Evolutionary conservation across 2,113 vertebrate species (phyloP).

Genomic region (Lepus americanus): DNA sequence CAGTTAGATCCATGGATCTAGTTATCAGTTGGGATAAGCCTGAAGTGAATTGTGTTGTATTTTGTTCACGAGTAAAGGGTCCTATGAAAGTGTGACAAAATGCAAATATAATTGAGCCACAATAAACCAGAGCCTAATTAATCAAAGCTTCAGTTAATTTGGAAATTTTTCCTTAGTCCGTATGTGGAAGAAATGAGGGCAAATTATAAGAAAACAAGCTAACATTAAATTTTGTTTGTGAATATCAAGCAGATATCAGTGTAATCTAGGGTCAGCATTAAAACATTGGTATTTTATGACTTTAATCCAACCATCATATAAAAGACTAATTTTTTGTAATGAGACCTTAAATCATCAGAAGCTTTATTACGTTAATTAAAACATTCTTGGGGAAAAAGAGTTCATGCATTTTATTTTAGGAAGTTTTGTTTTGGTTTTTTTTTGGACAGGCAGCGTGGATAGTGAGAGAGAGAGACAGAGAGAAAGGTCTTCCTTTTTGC

Average conservation of each 20-base stretch:
- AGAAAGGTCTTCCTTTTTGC: background rate
- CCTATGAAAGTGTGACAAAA: background rate
- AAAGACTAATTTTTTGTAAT: constrained; percentile 22
- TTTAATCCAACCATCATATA: background rate
- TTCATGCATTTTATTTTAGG: constrained; percentile 35
- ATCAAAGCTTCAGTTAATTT: background rate
- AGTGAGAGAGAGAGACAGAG: background rate
- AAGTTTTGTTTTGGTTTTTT: no score
- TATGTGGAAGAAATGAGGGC: constrained; percentile 44
- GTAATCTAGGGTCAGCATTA: background rate
- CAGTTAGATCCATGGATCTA: background rate
- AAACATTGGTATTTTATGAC: background rate
- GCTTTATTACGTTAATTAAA: constrained; percentile 34
- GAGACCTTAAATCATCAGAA: constrained; percentile 23
- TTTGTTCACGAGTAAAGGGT: constrained; percentile 46
- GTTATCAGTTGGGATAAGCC: constrained; percentile 13
- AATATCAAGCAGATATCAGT: background rate
- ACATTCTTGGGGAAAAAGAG: constrained; percentile 12
- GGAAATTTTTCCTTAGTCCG: background rate
- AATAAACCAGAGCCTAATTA: background rate
- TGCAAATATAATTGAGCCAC: constrained; percentile 15
- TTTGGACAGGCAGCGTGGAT: no score
- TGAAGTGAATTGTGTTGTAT: constrained; percentile 30
- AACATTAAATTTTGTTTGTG: constrained; percentile 14
- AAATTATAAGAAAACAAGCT: constrained; percentile 34